Evolutionary conservation across 2,113 vertebrate species (phyloP).

Genomic region (Scalopus aquaticus): DNA sequence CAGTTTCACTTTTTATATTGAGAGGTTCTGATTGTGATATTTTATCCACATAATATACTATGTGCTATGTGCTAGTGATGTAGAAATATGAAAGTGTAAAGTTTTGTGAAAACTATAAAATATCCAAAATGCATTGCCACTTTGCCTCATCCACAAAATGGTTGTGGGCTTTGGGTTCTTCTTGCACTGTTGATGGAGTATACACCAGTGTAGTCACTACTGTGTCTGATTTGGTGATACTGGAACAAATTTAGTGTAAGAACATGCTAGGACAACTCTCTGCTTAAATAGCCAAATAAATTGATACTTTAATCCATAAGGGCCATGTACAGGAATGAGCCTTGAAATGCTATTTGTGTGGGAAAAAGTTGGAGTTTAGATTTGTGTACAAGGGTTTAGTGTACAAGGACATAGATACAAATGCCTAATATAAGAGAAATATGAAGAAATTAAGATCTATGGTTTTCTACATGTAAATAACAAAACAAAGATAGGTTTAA

Average conservation of each 20-base stretch:
- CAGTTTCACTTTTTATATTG: neutral
- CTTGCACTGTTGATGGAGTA: neutral
- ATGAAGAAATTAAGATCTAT: neutral
- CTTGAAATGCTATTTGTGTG: neutral
- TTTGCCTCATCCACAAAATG: neutral
- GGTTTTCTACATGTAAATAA: neutral
- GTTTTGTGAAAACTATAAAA: neutral
- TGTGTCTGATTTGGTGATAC: neutral
- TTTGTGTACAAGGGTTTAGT: neutral
- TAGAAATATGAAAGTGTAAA: neutral
- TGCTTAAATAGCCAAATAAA: neutral
- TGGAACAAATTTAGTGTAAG: neutral
- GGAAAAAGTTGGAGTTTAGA: neutral
- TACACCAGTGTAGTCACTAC: neutral
- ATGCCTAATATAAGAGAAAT: neutral
- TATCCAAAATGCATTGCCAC: neutral
- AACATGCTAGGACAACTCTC: neutral
- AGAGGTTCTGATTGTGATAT: neutral
- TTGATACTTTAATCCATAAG: neutral
- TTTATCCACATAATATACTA: neutral
- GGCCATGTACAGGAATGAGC: neutral
- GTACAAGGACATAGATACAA: neutral
- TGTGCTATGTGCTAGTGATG: neutral
- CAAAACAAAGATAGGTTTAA: neutral
- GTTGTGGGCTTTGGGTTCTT: neutral